phyloP scores from a whole-genome alignment of 2,797 vertebrate genomes.

The Rhinichthys osculus region DNA sequence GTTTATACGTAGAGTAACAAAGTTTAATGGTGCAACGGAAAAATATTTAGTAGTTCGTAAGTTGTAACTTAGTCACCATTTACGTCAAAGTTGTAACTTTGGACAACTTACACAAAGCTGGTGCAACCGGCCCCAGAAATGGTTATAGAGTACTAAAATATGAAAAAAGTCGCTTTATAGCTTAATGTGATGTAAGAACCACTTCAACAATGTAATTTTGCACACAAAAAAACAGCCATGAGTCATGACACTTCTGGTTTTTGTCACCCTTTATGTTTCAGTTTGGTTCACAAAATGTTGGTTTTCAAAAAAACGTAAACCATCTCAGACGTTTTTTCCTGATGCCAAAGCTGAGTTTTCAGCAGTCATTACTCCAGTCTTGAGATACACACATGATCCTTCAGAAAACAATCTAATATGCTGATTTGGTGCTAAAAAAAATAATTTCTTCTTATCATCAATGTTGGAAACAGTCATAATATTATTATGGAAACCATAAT shows the following conservation, averaged over 20 bases:
- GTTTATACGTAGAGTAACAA: too few species aligned
- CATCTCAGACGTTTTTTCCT: neutral
- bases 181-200: neutral
- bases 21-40: too few species aligned
- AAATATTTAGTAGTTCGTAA: too few species aligned
- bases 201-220: neutral
- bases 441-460: neutral
- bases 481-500: too few species aligned
- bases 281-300: neutral
- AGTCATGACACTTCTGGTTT: neutral
- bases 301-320: neutral
- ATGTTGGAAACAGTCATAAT: neutral
- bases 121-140: slow-evolving; percentile 1
- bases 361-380: neutral
- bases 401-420: neutral
- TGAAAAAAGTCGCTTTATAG: neutral
- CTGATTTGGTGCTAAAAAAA: neutral
- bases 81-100: too few species aligned
- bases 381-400: neutral
- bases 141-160: neutral
- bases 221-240: neutral
- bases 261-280: neutral
- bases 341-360: neutral
- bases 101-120: too few species aligned
- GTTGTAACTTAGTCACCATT: too few species aligned